These are phyloP conservation scores for Poeciliopsis occidentalis DNA, from an alignment of 2,113 vertebrate species.

Conservation along the genomic window DNA sequence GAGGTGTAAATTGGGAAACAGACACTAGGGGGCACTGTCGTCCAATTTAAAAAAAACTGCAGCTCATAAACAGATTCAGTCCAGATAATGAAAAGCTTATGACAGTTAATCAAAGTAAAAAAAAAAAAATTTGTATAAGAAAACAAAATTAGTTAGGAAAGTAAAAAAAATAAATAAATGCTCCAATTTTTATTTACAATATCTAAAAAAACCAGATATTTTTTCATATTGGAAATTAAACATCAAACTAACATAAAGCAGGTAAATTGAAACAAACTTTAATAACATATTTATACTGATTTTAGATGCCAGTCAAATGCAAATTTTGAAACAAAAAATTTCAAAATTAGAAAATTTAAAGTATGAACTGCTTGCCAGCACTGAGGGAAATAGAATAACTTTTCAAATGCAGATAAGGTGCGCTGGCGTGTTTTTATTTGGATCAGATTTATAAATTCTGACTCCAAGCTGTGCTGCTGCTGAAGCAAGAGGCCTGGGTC, in stretches of 20 bases:
- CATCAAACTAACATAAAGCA: neutral
- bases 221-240: neutral
- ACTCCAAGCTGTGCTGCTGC: neutral
- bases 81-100: neutral
- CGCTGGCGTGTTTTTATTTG: neutral
- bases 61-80: neutral
- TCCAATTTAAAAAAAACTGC: neutral
- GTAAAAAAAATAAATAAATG: too few species aligned
- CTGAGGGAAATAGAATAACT: neutral
- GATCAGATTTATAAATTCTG: neutral
- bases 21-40: constrained; percentile 46
- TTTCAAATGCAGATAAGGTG: too few species aligned
- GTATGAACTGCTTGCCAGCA: neutral
- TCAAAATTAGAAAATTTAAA: too few species aligned
- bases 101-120: too few species aligned
- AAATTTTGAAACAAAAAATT: too few species aligned
- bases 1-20: neutral
- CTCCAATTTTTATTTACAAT: too few species aligned
- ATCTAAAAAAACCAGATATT: neutral
- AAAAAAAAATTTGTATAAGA: too few species aligned
- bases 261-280: neutral
- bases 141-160: too few species aligned
- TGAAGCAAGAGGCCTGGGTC: neutral
- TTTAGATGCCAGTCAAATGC: too few species aligned
- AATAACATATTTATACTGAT: too few species aligned